A percentile compares a stretch with the other conserved stretches of the same genome.
Evolutionary conservation across 1,140 invertebrate species (phyloP).

Genomic region (Drosophila tsacasi): DNA sequence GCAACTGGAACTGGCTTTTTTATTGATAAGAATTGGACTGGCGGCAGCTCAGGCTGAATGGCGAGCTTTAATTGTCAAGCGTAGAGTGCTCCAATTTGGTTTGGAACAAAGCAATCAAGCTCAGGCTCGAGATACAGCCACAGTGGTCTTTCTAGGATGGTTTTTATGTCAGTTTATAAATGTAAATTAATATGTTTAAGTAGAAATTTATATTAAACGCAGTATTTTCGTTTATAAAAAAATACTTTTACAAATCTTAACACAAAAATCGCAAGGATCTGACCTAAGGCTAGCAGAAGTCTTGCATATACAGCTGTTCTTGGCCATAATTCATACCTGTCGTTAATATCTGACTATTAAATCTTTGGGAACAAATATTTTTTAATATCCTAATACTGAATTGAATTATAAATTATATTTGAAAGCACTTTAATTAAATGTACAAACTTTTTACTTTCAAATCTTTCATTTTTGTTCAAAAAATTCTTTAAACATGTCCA

Average conservation of each 20-base stretch:
- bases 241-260: too few species aligned
- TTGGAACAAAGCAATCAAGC: conserved; percentile 44
- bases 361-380: too few species aligned
- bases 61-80: conserved; percentile 58
- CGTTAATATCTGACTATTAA: too few species aligned
- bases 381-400: too few species aligned
- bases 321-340: too few species aligned
- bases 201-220: too few species aligned
- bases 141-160: conserved; percentile 22
- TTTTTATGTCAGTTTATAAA: neutral
- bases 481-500: neutral
- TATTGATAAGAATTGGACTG: conserved; percentile 72
- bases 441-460: neutral
- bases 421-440: neutral
- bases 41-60: conserved; percentile 17
- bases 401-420: neutral
- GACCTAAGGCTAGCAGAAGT: too few species aligned
- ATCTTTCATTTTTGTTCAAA: neutral
- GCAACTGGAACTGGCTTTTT: conserved; percentile 55
- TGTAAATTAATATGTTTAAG: too few species aligned
- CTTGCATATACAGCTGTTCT: too few species aligned
- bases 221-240: too few species aligned
- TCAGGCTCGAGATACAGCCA: conserved; percentile 13
- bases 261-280: too few species aligned
- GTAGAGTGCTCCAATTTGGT: conserved; percentile 53